A percentile compares a stretch with the other conserved stretches of the same genome.
Conservation (phyloP, 2,888 invertebrate genomes). For the Folsomia manolachei region DNA sequence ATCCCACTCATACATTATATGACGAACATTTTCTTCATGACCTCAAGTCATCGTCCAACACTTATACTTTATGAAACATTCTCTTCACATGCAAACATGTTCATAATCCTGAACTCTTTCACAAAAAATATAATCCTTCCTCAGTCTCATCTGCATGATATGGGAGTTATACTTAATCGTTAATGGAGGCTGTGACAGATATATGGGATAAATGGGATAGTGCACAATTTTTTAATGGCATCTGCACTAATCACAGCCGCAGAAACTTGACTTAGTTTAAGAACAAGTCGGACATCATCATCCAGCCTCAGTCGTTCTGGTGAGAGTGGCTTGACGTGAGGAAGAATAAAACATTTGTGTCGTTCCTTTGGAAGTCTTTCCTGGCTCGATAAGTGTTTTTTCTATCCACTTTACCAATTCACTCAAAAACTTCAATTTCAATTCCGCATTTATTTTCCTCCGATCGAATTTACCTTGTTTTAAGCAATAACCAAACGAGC, state of each 20-base stretch:
- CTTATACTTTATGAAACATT: too few relatives aligned
- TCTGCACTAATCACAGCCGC: not conserved
- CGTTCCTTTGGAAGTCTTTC: too few relatives aligned
- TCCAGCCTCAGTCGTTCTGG: constrained; percentile 15
- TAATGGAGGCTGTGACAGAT: too few relatives aligned
- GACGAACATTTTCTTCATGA: too few relatives aligned
- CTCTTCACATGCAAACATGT: too few relatives aligned
- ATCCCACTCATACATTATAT: too few relatives aligned
- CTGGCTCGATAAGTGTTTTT: not conserved
- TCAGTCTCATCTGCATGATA: not conserved
- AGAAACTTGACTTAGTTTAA: too few relatives aligned
- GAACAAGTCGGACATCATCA: constrained; percentile 5
- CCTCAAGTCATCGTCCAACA: too few relatives aligned
- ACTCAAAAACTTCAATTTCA: not conserved
- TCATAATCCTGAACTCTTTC: too few relatives aligned
- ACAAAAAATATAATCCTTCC: not conserved
- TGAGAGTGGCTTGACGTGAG: constrained; percentile 18
- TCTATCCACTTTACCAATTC: not conserved
- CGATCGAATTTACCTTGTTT: too few relatives aligned
- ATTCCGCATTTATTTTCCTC: not conserved
- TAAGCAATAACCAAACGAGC: constrained; percentile 6
- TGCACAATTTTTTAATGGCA: not conserved
- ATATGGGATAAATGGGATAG: not conserved
- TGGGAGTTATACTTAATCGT: too few relatives aligned
- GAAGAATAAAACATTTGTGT: not conserved